These are phyloP conservation scores for Microcaecilia unicolor DNA, from an alignment of 2,797 vertebrate genomes.

Conservation along the genomic window DNA sequence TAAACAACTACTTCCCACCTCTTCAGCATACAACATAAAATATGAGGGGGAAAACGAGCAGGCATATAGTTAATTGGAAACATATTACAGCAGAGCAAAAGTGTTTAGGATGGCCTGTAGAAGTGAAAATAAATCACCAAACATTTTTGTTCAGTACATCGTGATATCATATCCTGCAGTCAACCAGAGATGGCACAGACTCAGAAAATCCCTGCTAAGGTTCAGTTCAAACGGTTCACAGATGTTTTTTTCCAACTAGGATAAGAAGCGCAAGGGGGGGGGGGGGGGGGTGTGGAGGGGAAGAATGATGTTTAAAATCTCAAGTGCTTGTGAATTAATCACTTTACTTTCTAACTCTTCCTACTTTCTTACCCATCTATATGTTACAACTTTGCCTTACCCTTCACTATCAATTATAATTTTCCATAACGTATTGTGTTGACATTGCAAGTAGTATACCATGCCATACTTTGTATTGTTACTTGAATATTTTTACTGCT, in stretches of 20 bases:
- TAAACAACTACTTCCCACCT: conserved; percentile 42
- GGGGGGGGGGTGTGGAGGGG: too few relatives aligned
- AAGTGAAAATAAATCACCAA: conserved; percentile 52
- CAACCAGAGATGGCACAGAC: conserved; percentile 62
- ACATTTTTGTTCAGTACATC: conserved; percentile 55
- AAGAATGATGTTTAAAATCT: too few relatives aligned
- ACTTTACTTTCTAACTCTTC: too few relatives aligned
- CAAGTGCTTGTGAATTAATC: too few relatives aligned
- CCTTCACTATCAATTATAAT: too few relatives aligned
- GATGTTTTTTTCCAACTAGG: conserved; percentile 70
- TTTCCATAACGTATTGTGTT: too few relatives aligned
- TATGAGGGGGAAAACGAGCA: conserved; percentile 37
- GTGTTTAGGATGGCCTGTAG: conserved; percentile 54
- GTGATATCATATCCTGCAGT: conserved; percentile 68
- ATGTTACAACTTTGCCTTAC: too few relatives aligned
- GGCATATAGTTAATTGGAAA: conserved; percentile 53
- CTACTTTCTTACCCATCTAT: too few relatives aligned
- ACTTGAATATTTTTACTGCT: too few relatives aligned
- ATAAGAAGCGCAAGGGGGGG: too few relatives aligned
- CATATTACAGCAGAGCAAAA: conserved; percentile 37
- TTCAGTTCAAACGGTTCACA: conserved; percentile 79
- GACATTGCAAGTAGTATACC: too few relatives aligned
- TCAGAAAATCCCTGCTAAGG: conserved; percentile 46
- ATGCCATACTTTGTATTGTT: too few relatives aligned
- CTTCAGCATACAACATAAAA: conserved; percentile 36